A percentile compares a stretch with the other conserved stretches of the same genome.
Evolutionary conservation across 2,113 vertebrate genomes (phyloP).

Genomic region (Podarcis raffonei): DNA sequence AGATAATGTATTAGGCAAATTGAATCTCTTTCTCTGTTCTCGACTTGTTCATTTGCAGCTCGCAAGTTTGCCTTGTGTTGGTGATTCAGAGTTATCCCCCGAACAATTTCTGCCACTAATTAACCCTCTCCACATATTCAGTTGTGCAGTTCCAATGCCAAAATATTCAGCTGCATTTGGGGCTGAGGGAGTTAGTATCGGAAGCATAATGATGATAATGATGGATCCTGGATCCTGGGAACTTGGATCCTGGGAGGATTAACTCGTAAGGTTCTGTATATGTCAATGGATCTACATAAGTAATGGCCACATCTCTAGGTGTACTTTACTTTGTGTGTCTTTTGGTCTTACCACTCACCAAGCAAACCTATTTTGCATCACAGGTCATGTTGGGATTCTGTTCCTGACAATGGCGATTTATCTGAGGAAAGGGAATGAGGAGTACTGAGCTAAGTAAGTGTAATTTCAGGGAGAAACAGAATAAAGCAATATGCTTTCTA

Average conservation of each 20-base stretch:
- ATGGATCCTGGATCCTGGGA: neutral
- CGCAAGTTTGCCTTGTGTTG: accelerated
- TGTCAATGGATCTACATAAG: neutral
- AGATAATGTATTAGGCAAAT: neutral
- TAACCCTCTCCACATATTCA: neutral
- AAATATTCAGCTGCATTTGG: neutral
- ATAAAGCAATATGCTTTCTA: neutral
- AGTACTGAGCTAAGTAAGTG: conserved; percentile 10
- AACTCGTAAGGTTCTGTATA: neutral
- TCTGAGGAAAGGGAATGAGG: neutral
- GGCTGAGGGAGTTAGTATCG: too few relatives aligned
- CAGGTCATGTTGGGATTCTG: neutral
- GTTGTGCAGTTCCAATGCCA: neutral
- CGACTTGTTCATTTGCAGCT: neutral
- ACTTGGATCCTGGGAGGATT: too few relatives aligned
- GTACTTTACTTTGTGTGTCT: neutral
- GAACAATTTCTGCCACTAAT: neutral
- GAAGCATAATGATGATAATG: neutral
- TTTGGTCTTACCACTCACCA: neutral
- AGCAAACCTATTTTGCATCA: neutral
- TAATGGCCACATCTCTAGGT: neutral
- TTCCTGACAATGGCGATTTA: conserved; percentile 12
- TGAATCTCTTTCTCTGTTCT: neutral
- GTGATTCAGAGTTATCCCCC: neutral
- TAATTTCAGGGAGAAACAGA: conserved; percentile 6